These are phyloP conservation scores for Hypena proboscidalis DNA, from an alignment of 2,888 invertebrate species.

Conservation along the genomic window DNA sequence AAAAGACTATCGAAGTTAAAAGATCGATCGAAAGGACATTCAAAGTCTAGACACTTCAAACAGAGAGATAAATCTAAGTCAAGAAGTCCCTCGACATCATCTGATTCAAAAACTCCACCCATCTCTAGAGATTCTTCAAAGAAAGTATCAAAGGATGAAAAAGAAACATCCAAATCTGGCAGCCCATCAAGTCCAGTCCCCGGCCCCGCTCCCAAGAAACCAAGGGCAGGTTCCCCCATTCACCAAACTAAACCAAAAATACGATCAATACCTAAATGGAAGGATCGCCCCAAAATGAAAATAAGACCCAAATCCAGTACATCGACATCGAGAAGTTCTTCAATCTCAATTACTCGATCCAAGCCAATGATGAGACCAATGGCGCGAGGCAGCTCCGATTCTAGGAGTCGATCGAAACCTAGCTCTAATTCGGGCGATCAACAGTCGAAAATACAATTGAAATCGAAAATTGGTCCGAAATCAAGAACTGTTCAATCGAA, in stretches of 20 bases:
- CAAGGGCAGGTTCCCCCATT: too few species aligned
- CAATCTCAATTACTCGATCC: constrained; percentile 2
- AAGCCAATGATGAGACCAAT: background rate
- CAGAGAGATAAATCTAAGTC: too few species aligned
- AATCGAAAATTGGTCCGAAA: background rate
- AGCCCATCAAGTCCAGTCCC: too few species aligned
- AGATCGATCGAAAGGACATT: background rate
- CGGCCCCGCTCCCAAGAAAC: background rate
- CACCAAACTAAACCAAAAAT: background rate
- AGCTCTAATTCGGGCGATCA: background rate
- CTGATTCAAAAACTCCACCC: background rate
- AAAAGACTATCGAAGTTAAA: background rate
- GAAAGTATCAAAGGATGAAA: too few species aligned
- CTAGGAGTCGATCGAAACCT: background rate
- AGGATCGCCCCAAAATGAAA: background rate
- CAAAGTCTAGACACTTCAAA: too few species aligned
- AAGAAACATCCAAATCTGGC: background rate
- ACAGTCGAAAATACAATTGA: background rate
- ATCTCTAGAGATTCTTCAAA: background rate
- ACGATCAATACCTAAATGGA: constrained; percentile 1
- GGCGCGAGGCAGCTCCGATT: background rate
- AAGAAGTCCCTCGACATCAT: background rate
- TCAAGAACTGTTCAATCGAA: background rate
- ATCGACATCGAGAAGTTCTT: background rate
- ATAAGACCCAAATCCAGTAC: background rate